These are phyloP conservation scores for Poecilia picta DNA, from an alignment of 2,797 vertebrate species.

Conservation along the genomic window DNA sequence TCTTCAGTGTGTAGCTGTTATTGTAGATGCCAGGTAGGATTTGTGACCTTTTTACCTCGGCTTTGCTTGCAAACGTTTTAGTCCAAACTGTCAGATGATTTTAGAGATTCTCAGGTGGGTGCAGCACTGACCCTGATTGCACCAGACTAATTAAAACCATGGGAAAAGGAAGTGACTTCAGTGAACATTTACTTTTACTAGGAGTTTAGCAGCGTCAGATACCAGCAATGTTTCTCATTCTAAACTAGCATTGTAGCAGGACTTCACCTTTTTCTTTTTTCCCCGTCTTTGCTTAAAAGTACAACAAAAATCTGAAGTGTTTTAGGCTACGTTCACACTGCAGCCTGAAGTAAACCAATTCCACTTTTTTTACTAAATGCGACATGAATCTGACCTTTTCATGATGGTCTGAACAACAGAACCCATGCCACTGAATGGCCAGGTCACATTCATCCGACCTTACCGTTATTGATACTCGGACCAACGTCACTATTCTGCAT, in stretches of 20 bases:
- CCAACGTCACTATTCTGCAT: too few species aligned
- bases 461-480: too few species aligned
- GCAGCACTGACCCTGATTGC: conserved; percentile 24
- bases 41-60: background rate
- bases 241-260: background rate
- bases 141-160: conserved; percentile 9
- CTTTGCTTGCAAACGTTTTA: conserved; percentile 11
- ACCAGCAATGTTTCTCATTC: background rate
- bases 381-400: too few species aligned
- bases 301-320: background rate
- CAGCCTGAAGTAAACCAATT: too few species aligned
- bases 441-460: too few species aligned
- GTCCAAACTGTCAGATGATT: background rate
- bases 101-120: conserved; percentile 13
- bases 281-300: background rate
- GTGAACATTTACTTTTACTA: background rate
- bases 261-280: background rate
- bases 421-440: too few species aligned
- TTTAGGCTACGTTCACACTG: background rate
- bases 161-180: conserved; percentile 19
- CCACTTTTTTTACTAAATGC: too few species aligned
- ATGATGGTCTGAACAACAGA: too few species aligned
- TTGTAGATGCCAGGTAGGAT: background rate
- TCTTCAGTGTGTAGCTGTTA: background rate
- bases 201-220: conserved; percentile 5